phyloP scores from a whole-genome alignment of 1,140 invertebrate species.

The Catajapyx aquilonaris region DNA sequence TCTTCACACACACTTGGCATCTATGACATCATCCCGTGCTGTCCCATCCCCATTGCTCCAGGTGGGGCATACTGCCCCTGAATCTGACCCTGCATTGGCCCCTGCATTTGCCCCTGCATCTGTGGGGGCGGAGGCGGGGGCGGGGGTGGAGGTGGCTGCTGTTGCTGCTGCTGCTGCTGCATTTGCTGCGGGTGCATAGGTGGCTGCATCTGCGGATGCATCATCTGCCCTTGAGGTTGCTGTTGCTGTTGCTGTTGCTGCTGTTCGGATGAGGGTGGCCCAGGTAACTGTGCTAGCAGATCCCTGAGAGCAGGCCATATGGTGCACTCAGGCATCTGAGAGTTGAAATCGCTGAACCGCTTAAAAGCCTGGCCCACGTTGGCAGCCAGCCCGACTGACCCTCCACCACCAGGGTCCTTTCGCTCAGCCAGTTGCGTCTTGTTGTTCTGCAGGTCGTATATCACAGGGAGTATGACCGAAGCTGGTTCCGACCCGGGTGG shows the following conservation, averaged over 20 bases:
- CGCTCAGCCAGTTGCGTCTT: conserved; percentile 19
- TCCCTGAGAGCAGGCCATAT: neutral
- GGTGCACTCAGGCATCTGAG: neutral
- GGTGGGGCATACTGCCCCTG: too few species aligned
- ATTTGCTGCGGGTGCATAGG: too few species aligned
- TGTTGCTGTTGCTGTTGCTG: neutral
- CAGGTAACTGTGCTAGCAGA: neutral
- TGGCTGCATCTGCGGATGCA: too few species aligned
- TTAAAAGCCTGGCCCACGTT: neutral
- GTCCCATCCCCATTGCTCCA: too few species aligned
- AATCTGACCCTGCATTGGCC: too few species aligned
- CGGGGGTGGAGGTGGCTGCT: too few species aligned
- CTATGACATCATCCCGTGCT: too few species aligned
- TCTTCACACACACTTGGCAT: too few species aligned
- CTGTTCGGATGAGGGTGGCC: neutral
- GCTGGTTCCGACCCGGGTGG: conserved; percentile 18
- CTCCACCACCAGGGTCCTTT: conserved; percentile 5
- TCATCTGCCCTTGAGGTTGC: too few species aligned
- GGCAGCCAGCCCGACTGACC: neutral
- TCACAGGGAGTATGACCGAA: conserved; percentile 22
- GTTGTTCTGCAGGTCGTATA: conserved; percentile 24
- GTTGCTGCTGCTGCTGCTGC: too few species aligned
- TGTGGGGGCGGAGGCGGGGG: too few species aligned
- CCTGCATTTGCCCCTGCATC: too few species aligned
- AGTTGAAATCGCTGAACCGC: neutral